A percentile compares a stretch with the other conserved stretches of the same genome.
phyloP scores from a whole-genome alignment of 2,888 invertebrate species.

The Drosophila putrida region DNA sequence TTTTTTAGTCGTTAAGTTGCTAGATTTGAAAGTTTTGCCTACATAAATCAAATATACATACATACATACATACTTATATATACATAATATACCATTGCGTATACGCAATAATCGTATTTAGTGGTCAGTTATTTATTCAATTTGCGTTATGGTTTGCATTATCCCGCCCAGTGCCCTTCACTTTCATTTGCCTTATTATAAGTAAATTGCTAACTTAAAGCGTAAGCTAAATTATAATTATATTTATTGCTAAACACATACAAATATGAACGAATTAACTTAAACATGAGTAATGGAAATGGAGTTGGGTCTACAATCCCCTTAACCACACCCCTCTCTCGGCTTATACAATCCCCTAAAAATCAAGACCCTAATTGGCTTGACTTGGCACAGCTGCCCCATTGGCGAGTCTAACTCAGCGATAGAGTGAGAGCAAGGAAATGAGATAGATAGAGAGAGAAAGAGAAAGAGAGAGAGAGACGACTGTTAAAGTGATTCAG shows the following conservation, averaged over 20 bases:
- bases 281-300: constrained; percentile 50
- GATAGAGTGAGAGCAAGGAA: background rate
- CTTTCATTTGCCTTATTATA: constrained; percentile 83
- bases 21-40: constrained; percentile 67
- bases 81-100: constrained; percentile 7
- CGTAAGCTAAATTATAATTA: constrained; percentile 71
- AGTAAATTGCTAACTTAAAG: constrained; percentile 67
- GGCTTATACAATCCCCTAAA: constrained; percentile 9
- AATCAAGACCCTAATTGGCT: constrained; percentile 55
- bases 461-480: constrained; percentile 17
- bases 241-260: constrained; percentile 54
- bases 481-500: constrained; percentile 65
- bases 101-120: constrained; percentile 47
- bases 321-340: constrained; percentile 2
- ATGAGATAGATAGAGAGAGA: background rate
- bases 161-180: constrained; percentile 81
- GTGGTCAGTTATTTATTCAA: constrained; percentile 51
- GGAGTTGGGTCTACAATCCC: constrained; percentile 24
- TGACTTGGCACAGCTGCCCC: constrained; percentile 52
- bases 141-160: constrained; percentile 66
- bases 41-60: constrained; percentile 70
- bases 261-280: constrained; percentile 31
- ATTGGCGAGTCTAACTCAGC: constrained; percentile 35
- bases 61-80: constrained; percentile 24
- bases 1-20: constrained; percentile 71